Conservation (phyloP, 2,113 vertebrate species). For the Ellobius talpinus region DNA sequence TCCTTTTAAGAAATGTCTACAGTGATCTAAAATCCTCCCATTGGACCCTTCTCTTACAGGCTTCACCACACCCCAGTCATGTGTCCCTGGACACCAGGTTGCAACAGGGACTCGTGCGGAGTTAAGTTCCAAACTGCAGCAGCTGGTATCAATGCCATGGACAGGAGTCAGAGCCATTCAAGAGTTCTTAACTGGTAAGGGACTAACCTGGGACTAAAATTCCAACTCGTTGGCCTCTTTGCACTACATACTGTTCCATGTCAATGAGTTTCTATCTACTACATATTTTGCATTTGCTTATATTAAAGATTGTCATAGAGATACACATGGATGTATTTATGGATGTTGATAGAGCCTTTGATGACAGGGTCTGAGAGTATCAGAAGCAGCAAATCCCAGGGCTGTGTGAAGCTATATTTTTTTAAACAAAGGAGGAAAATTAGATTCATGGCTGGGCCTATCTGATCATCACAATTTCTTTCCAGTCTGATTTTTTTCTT, state of each 20-base stretch:
- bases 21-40: not conserved
- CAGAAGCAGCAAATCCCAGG: not conserved
- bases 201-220: constrained; percentile 10
- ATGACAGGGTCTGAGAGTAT: not conserved
- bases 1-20: not conserved
- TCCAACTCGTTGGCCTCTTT: not conserved
- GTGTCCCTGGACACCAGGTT: not conserved
- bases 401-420: not conserved
- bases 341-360: not conserved
- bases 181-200: not conserved
- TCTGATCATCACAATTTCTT: constrained; percentile 37
- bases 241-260: not conserved
- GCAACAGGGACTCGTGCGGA: not conserved
- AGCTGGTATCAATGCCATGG: not conserved
- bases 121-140: not conserved
- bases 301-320: constrained; percentile 30
- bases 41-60: not conserved
- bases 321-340: not conserved
- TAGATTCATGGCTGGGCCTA: not conserved
- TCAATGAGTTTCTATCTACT: not conserved
- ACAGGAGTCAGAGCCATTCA: not conserved
- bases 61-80: not conserved
- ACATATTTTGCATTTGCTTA: not conserved
- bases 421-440: constrained; percentile 36
- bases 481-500: constrained; percentile 35